A percentile compares a stretch with the other conserved stretches of the same genome.
Evolutionary conservation across 2,113 vertebrate genomes (phyloP).

Genomic region (Chlorodrepanis virens): DNA sequence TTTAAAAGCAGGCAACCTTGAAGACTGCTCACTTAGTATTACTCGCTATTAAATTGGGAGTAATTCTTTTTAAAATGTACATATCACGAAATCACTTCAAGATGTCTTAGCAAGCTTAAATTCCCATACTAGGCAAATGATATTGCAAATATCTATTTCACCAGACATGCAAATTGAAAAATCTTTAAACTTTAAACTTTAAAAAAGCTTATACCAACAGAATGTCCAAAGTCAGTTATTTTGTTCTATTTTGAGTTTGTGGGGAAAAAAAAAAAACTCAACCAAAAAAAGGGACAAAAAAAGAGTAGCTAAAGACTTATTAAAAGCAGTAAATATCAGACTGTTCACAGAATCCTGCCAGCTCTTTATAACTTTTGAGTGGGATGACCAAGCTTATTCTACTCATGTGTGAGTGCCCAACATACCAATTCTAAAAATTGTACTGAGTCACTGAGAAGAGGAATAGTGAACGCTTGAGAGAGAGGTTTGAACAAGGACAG

Average conservation of each 20-base stretch:
- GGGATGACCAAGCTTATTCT: background rate
- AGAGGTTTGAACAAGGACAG: background rate
- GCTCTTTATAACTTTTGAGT: background rate
- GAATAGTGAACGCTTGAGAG: background rate
- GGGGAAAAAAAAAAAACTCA: rapidly evolving
- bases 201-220: background rate
- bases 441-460: background rate
- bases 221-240: background rate
- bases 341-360: background rate
- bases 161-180: background rate
- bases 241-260: background rate
- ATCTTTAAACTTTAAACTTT: background rate
- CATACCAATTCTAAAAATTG: background rate
- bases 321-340: background rate
- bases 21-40: background rate
- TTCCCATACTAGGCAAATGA: background rate
- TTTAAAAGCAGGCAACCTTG: background rate
- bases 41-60: background rate
- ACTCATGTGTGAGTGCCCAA: background rate
- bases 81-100: background rate
- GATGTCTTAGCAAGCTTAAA: background rate
- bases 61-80: background rate
- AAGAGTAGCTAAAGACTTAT: background rate
- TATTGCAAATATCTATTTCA: background rate
- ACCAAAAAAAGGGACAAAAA: background rate